Percentiles rank a stretch among this genome's conserved stretches.
Evolutionary conservation across 2,888 invertebrate species (phyloP).

Genomic region (Amphimallon solstitiale): DNA sequence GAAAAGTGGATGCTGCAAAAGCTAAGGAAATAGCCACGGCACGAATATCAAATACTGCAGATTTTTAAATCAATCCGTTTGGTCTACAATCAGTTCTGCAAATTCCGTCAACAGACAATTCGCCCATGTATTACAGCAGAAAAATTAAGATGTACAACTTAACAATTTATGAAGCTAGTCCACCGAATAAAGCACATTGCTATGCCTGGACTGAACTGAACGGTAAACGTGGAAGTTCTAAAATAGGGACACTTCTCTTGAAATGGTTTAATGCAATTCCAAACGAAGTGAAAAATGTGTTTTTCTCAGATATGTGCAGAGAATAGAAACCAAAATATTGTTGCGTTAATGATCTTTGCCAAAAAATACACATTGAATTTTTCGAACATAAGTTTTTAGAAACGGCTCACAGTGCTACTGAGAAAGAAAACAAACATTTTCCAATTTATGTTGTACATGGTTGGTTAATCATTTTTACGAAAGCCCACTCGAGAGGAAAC

Average conservation of each 20-base stretch:
- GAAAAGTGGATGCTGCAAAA: too few relatives aligned
- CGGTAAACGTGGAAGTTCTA: constrained; percentile 52
- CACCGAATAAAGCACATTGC: constrained; percentile 51
- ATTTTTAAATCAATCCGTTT: too few relatives aligned
- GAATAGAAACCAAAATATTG: constrained; percentile 48
- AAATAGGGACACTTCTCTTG: constrained; percentile 50
- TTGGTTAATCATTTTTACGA: constrained; percentile 44
- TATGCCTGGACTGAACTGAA: constrained; percentile 51
- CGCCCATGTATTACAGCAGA: constrained; percentile 50
- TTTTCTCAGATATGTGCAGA: constrained; percentile 47
- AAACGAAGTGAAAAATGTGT: constrained; percentile 35
- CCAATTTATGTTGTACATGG: constrained; percentile 44
- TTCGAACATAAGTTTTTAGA: constrained; percentile 49
- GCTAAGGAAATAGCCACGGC: too few relatives aligned
- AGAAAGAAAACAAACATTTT: constrained; percentile 44
- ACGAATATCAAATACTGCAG: too few relatives aligned
- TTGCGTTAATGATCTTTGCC: constrained; percentile 43
- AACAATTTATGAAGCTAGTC: constrained; percentile 52
- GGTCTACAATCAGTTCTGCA: constrained; percentile 51
- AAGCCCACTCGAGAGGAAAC: constrained; percentile 40
- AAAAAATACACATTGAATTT: constrained; percentile 41
- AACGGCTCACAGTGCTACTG: constrained; percentile 48
- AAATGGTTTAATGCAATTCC: constrained; percentile 36
- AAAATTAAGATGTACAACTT: constrained; percentile 53
- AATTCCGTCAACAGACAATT: constrained; percentile 49